Conservation (phyloP, 53 echinoderm and acorn worm species). For the Hippasteria phrygiana region DNA sequence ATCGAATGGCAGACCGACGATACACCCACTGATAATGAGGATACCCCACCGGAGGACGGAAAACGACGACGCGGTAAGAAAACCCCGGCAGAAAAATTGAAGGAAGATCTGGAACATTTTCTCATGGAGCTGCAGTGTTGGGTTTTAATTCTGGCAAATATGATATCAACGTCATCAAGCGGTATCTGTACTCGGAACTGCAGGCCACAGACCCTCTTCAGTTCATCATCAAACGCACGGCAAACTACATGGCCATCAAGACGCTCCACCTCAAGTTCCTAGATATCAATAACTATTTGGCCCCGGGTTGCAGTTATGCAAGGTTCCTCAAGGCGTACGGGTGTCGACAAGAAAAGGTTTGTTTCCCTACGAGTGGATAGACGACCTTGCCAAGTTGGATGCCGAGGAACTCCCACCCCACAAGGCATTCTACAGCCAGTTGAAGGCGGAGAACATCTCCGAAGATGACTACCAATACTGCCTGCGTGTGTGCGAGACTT, state of each 20-base stretch:
- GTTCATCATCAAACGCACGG: conserved; percentile 15
- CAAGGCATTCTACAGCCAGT: conserved; percentile 16
- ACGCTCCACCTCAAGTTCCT: conserved; percentile 52
- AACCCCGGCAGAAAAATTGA: not conserved
- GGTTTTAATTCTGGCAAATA: conserved; percentile 54
- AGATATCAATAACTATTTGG: conserved; percentile 65
- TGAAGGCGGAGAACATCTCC: not conserved
- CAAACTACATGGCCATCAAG: conserved; percentile 44
- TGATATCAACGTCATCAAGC: conserved; percentile 43
- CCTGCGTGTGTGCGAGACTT: conserved; percentile 23
- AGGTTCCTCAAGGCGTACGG: conserved; percentile 66
- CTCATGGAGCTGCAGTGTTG: conserved; percentile 45
- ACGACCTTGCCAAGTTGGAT: conserved; percentile 51
- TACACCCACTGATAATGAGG: too few relatives aligned
- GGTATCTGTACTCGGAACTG: conserved; percentile 27
- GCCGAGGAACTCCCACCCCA: conserved; percentile 10
- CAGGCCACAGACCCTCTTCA: not conserved
- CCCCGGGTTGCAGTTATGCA: conserved; percentile 41
- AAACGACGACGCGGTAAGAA: too few relatives aligned
- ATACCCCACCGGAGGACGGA: too few relatives aligned
- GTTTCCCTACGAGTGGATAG: conserved; percentile 67
- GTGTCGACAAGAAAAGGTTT: conserved; percentile 28
- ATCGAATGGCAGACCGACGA: too few relatives aligned
- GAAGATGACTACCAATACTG: conserved; percentile 32
- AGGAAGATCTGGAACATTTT: conserved; percentile 1